Percentiles rank a stretch among this genome's conserved stretches.
These are phyloP conservation scores for Arnoldichthys spilopterus DNA, from an alignment of 2,797 vertebrate species.

Conservation along the genomic window DNA sequence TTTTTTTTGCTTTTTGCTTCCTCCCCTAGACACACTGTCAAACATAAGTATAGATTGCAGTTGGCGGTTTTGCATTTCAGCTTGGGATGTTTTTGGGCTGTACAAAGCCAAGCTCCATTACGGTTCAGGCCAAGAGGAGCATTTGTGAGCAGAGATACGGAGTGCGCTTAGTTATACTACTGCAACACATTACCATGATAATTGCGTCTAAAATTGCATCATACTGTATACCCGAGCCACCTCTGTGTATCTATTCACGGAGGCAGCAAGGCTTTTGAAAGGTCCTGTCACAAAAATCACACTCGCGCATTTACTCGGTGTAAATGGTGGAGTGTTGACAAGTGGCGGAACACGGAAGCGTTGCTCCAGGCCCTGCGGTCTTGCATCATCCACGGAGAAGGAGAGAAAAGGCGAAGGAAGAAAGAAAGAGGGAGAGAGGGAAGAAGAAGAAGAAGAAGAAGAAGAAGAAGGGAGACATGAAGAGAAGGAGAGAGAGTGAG, in stretches of 20 bases:
- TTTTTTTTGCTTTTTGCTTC: constrained; percentile 8
- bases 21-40: constrained; percentile 69
- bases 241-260: constrained; percentile 79
- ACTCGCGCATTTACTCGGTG: constrained; percentile 79
- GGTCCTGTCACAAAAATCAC: constrained; percentile 80
- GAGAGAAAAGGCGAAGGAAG: constrained; percentile 58
- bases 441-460: constrained; percentile 65
- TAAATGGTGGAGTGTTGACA: constrained; percentile 74
- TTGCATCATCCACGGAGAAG: constrained; percentile 81
- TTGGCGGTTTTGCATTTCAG: constrained; percentile 69
- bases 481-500: constrained; percentile 53
- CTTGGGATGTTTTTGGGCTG: constrained; percentile 77
- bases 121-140: constrained; percentile 77
- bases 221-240: constrained; percentile 75
- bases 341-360: constrained; percentile 73
- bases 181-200: constrained; percentile 80
- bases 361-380: constrained; percentile 77
- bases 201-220: constrained; percentile 85
- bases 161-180: constrained; percentile 64
- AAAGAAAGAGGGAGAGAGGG: constrained; percentile 50
- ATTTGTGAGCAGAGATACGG: constrained; percentile 76
- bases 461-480: constrained; percentile 41
- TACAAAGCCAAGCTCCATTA: constrained; percentile 70
- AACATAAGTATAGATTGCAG: constrained; percentile 63
- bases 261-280: constrained; percentile 78